Evolutionary conservation across 2,888 invertebrate species (phyloP).

Genomic region (Tetrapedia diversipes): DNA sequence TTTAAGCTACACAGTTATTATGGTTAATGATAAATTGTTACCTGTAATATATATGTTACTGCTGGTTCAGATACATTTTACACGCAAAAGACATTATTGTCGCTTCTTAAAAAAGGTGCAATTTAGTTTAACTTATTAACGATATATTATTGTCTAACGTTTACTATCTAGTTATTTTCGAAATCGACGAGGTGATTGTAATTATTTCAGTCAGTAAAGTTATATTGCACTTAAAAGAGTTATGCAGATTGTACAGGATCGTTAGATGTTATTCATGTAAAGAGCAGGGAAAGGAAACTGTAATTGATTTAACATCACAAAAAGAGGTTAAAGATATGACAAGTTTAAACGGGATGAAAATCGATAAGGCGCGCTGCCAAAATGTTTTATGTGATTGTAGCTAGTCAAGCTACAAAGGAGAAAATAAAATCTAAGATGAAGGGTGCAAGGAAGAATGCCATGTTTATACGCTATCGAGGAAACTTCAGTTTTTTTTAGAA

Average conservation of each 20-base stretch:
- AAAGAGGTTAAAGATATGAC: not conserved
- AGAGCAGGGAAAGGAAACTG: not conserved
- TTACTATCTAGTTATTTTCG: slow-evolving; percentile 22
- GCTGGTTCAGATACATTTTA: slow-evolving; percentile 56
- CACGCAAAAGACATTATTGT: slow-evolving; percentile 12
- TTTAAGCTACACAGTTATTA: slow-evolving; percentile 48
- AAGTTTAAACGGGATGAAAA: slow-evolving; percentile 19
- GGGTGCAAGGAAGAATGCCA: slow-evolving; percentile 72
- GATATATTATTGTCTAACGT: slow-evolving; percentile 30
- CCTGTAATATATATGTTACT: slow-evolving; percentile 47
- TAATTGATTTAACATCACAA: slow-evolving; percentile 25
- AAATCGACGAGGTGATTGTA: not conserved
- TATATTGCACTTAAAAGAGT: slow-evolving; percentile 12
- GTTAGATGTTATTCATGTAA: slow-evolving; percentile 18
- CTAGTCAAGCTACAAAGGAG: slow-evolving; percentile 64
- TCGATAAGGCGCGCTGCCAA: slow-evolving; percentile 70
- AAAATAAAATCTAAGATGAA: slow-evolving; percentile 52
- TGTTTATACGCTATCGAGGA: slow-evolving; percentile 40
- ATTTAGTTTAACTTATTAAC: slow-evolving; percentile 54
- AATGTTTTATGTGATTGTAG: slow-evolving; percentile 71
- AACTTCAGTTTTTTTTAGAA: slow-evolving; percentile 29
- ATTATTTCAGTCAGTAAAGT: slow-evolving; percentile 7
- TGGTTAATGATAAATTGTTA: slow-evolving; percentile 51
- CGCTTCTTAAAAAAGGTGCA: slow-evolving; percentile 52
- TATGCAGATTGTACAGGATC: not conserved